Evolutionary conservation across 1,140 invertebrate species (phyloP).

Genomic region (Xylocopa sonorina): DNA sequence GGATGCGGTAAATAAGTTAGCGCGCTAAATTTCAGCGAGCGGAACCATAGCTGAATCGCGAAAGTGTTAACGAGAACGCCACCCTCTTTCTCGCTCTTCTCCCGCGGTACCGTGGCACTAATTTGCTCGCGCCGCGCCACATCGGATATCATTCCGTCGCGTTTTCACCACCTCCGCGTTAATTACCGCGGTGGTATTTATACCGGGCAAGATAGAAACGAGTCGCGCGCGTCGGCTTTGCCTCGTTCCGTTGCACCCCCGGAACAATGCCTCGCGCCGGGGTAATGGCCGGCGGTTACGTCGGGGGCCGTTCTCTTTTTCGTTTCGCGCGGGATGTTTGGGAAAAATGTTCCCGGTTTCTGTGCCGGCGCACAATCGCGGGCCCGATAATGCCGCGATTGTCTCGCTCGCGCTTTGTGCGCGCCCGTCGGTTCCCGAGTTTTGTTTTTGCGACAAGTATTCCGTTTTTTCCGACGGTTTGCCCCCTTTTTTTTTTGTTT

Average conservation of each 20-base stretch:
- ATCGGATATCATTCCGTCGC: conserved; percentile 63
- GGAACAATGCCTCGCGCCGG: conserved; percentile 20
- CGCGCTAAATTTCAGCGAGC: too few species aligned
- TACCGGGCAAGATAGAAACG: conserved; percentile 50
- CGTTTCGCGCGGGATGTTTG: background rate
- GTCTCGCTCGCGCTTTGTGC: background rate
- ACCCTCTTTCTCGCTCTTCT: too few species aligned
- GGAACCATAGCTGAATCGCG: too few species aligned
- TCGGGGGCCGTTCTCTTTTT: conserved; percentile 17
- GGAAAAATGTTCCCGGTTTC: background rate
- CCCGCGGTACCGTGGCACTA: conserved; percentile 58
- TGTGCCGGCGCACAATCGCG: background rate
- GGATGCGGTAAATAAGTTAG: too few species aligned
- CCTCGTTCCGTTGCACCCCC: conserved; percentile 33
- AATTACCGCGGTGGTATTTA: conserved; percentile 73
- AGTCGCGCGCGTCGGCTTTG: background rate
- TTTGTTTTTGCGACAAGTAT: background rate
- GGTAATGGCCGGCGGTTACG: conserved; percentile 30
- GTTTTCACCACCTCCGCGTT: conserved; percentile 75
- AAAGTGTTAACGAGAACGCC: conserved; percentile 59
- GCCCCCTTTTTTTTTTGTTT: background rate
- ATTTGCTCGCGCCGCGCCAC: conserved; percentile 61
- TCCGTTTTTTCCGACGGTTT: background rate
- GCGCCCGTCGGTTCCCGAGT: background rate
- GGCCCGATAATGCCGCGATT: background rate